These are phyloP conservation scores for Alsophila aescularia DNA, from an alignment of 2,888 invertebrate species.

Conservation along the genomic window DNA sequence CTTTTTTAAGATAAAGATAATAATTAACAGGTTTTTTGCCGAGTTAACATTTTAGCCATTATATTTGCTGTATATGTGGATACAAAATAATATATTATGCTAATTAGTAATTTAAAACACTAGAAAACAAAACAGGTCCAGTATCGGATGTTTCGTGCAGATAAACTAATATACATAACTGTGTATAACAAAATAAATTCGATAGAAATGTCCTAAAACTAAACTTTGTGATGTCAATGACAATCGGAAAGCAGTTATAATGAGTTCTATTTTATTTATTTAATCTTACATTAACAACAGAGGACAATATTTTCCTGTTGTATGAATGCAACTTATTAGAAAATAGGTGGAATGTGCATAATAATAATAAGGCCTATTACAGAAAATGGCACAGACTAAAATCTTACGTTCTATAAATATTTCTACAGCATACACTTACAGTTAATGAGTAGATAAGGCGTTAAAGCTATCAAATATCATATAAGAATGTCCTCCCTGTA, in stretches of 20 bases:
- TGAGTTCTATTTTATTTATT: neutral
- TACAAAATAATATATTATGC: no score
- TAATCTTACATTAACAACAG: neutral
- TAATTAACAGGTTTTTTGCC: no score
- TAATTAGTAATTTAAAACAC: no score
- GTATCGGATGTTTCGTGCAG: constrained; percentile 9
- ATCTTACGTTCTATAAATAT: neutral
- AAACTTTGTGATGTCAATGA: neutral
- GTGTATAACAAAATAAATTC: constrained; percentile 12
- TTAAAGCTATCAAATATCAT: constrained; percentile 19
- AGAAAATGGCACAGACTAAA: constrained; percentile 5
- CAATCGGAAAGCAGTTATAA: constrained; percentile 1
- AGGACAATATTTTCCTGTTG: neutral
- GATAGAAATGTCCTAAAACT: constrained; percentile 2
- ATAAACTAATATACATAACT: neutral
- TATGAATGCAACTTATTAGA: neutral
- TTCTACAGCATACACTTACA: neutral
- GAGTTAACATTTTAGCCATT: no score
- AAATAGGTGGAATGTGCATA: constrained; percentile 6
- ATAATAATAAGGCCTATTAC: neutral
- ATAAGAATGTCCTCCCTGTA: constrained; percentile 13
- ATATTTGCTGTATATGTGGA: no score
- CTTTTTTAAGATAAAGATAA: no score
- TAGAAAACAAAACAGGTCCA: no score
- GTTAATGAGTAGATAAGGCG: constrained; percentile 7